phyloP scores from a whole-genome alignment of 2,888 invertebrate species.

The Synanthedon formicaeformis region DNA sequence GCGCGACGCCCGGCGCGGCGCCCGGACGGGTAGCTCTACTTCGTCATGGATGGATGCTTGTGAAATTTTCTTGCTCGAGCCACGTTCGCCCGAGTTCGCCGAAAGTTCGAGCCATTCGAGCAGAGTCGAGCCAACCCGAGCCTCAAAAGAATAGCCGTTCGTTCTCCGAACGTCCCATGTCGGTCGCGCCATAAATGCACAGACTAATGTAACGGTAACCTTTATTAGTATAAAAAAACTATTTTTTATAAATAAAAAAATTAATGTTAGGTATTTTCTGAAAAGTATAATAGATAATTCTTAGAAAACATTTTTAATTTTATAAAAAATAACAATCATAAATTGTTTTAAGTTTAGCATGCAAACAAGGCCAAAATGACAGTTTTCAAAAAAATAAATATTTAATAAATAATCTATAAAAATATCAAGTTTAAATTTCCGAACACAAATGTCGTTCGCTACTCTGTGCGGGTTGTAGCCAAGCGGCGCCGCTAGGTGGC shows the following conservation, averaged over 20 bases:
- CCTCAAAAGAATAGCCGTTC: constrained; percentile 16
- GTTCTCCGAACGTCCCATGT: constrained; percentile 12
- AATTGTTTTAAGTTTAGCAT: no score
- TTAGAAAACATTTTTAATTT: background rate
- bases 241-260: background rate
- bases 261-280: background rate
- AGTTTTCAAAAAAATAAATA: no score
- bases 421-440: no score
- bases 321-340: no score
- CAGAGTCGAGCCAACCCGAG: constrained; percentile 15
- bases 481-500: constrained; percentile 61
- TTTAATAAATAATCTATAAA: no score
- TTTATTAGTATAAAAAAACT: background rate
- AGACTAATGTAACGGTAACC: constrained; percentile 5
- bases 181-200: constrained; percentile 12
- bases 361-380: no score
- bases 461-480: constrained; percentile 37
- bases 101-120: constrained; percentile 11
- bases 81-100: constrained; percentile 11
- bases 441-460: constrained; percentile 14
- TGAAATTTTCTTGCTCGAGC: constrained; percentile 30
- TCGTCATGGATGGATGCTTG: constrained; percentile 42
- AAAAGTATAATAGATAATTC: background rate
- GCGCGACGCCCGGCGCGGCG: constrained; percentile 10
- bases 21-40: constrained; percentile 14